Evolutionary conservation across 2,888 invertebrate species (phyloP).

Genomic region (Dicyrtoma fusca): DNA sequence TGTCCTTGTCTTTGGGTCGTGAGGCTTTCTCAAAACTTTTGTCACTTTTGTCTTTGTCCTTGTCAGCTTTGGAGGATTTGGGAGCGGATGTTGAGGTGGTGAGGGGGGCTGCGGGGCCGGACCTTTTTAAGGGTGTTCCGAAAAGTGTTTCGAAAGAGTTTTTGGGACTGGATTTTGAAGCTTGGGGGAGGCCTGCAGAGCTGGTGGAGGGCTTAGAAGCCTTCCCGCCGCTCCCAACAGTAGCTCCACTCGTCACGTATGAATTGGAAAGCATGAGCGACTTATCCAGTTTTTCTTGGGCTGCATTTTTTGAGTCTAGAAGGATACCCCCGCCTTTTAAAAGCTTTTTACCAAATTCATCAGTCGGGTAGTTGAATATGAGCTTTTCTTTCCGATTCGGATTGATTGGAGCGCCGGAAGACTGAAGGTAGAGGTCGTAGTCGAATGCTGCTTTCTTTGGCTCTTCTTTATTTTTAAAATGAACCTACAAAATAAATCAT

Average conservation of each 20-base stretch:
- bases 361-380: conserved; percentile 81
- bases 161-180: conserved; percentile 42
- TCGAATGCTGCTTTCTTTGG: conserved; percentile 75
- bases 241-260: conserved; percentile 22
- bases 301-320: conserved; percentile 32
- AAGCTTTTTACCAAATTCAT: conserved; percentile 85
- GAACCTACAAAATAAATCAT: conserved; percentile 59
- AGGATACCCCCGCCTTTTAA: conserved; percentile 77
- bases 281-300: conserved; percentile 23
- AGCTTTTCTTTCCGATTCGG: conserved; percentile 78
- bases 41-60: conserved; percentile 30
- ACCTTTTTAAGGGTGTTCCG: conserved; percentile 75
- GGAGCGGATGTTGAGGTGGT: conserved; percentile 19
- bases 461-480: conserved; percentile 81
- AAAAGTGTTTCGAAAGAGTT: conserved; percentile 76
- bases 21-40: conserved; percentile 25
- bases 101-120: conserved; percentile 17
- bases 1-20: conserved; percentile 22
- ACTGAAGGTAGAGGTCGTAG: conserved; percentile 84
- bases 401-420: conserved; percentile 72
- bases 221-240: conserved; percentile 43
- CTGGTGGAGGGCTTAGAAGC: conserved; percentile 37
- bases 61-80: conserved; percentile 33
- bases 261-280: background rate
- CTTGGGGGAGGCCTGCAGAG: conserved; percentile 36